phyloP scores from a whole-genome alignment of 2,113 vertebrate genomes.

The Marmota monax region DNA sequence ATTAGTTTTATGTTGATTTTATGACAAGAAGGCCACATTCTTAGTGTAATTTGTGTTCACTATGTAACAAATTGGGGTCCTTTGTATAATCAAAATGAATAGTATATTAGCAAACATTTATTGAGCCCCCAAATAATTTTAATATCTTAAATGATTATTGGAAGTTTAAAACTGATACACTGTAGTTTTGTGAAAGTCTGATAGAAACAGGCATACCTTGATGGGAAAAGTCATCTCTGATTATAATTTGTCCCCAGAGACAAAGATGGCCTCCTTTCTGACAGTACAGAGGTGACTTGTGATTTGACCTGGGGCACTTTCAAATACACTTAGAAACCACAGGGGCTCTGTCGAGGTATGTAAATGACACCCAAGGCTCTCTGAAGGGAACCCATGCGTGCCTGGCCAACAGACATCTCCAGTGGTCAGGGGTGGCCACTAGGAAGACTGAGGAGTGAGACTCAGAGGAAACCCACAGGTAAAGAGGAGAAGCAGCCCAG shows the following conservation, averaged over 20 bases:
- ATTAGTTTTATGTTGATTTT: not conserved
- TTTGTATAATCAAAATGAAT: not conserved
- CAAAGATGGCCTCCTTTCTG: not conserved
- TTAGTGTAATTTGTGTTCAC: not conserved
- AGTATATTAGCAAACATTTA: not conserved
- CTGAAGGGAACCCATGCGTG: not conserved
- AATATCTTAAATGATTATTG: not conserved
- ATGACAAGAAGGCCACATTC: not conserved
- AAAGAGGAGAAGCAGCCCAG: rapidly evolving
- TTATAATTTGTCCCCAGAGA: not conserved
- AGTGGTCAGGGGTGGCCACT: not conserved
- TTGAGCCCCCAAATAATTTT: conserved; percentile 13
- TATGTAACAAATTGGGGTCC: not conserved
- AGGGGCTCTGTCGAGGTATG: not conserved
- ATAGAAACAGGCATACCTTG: not conserved
- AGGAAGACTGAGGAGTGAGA: not conserved
- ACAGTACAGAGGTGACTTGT: not conserved
- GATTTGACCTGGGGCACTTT: not conserved
- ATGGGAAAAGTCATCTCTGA: not conserved
- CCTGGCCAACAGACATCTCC: not conserved
- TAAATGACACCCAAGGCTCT: not conserved
- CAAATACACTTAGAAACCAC: not conserved
- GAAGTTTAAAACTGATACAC: not conserved
- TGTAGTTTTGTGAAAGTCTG: not conserved
- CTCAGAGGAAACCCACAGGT: not conserved